Conservation (phyloP, 2,888 invertebrate genomes). For the Entomobrya proxima region DNA sequence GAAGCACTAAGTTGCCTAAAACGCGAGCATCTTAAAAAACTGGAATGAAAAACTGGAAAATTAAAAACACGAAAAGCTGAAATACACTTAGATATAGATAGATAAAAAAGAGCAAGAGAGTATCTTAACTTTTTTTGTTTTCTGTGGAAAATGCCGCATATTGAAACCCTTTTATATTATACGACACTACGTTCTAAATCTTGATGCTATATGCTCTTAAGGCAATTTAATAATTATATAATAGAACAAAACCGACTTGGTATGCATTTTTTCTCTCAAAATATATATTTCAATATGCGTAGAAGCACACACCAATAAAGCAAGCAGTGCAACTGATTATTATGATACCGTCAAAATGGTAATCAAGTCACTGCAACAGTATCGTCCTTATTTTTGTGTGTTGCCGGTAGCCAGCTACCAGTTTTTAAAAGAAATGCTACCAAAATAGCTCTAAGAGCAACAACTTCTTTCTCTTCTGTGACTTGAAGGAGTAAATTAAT, state of each 20-base stretch:
- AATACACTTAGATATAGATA: slow-evolving; percentile 22
- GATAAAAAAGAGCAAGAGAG: slow-evolving; percentile 17
- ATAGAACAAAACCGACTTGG: too few relatives aligned
- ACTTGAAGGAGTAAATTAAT: neutral
- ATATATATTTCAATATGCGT: neutral
- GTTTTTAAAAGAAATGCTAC: neutral
- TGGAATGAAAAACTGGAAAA: slow-evolving; percentile 68
- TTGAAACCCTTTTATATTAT: neutral
- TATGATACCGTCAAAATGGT: slow-evolving; percentile 56
- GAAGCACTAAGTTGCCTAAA: slow-evolving; percentile 28
- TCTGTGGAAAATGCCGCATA: slow-evolving; percentile 4
- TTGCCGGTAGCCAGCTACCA: slow-evolving; percentile 59
- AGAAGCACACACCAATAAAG: too few relatives aligned
- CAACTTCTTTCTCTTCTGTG: neutral
- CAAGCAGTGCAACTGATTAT: too few relatives aligned
- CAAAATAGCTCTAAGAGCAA: neutral
- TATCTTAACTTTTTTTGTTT: too few relatives aligned
- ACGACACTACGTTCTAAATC: neutral
- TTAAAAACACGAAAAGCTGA: slow-evolving; percentile 60
- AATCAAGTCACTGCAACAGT: slow-evolving; percentile 43
- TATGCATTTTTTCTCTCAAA: neutral
- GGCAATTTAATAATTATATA: slow-evolving; percentile 55
- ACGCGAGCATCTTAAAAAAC: slow-evolving; percentile 56
- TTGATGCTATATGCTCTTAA: slow-evolving; percentile 44
- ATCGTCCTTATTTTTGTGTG: neutral